These are phyloP conservation scores for Anarsia innoxiella DNA, from an alignment of 2,888 invertebrate genomes.

Conservation along the genomic window DNA sequence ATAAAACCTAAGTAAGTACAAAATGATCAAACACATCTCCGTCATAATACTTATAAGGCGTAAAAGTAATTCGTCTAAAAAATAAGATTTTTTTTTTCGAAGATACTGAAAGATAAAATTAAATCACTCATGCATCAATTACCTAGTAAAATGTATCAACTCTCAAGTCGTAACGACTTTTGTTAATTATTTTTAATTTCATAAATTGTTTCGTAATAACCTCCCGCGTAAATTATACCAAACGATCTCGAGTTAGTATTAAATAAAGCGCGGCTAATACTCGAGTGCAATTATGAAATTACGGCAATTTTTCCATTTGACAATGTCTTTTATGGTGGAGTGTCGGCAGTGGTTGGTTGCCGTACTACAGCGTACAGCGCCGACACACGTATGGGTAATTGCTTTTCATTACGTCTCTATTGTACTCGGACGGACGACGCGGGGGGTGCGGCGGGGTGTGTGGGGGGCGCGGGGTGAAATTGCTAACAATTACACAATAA, in stretches of 20 bases:
- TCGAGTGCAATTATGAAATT: conserved; percentile 71
- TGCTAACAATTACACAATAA: conserved; percentile 69
- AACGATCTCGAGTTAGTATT: no score
- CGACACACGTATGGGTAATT: conserved; percentile 74
- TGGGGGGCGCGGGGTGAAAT: conserved; percentile 36
- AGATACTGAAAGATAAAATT: no score
- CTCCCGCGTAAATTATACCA: no score
- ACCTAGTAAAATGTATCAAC: background rate
- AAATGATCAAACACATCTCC: no score
- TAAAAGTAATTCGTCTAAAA: no score
- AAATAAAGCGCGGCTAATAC: no score
- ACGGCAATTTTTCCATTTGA: conserved; percentile 59
- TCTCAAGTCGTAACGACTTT: background rate
- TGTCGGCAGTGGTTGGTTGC: no score
- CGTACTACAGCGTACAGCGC: no score
- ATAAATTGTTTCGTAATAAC: background rate
- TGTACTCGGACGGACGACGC: conserved; percentile 49
- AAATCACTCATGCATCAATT: no score
- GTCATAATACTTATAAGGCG: no score
- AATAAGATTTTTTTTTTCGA: no score
- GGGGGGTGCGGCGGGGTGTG: conserved; percentile 21
- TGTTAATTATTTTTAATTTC: background rate
- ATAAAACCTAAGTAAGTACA: no score
- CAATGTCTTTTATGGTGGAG: conserved; percentile 71
- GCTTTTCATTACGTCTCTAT: conserved; percentile 71